Conservation (phyloP, 2,888 invertebrate genomes). For the Lithophane ornitopus region DNA sequence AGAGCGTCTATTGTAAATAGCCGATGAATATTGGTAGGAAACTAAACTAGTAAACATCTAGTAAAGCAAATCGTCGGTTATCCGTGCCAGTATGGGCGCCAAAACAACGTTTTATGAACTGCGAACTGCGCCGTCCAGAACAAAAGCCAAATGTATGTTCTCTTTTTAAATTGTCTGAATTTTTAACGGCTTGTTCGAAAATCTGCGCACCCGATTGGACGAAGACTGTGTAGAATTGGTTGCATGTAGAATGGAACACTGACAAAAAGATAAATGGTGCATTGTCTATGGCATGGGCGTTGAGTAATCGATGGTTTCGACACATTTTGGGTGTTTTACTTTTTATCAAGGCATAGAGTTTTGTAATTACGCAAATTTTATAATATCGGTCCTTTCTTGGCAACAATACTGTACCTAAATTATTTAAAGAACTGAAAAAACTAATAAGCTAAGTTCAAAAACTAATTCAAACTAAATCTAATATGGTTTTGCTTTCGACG, state of each 20-base stretch:
- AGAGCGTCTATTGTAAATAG: not conserved
- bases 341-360: not conserved
- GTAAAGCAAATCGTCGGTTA: constrained; percentile 33
- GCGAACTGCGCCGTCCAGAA: constrained; percentile 29
- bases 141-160: constrained; percentile 36
- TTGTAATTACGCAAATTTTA: not conserved
- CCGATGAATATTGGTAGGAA: constrained; percentile 10
- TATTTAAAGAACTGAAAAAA: not conserved
- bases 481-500: not conserved
- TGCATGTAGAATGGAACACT: not conserved
- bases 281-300: not conserved
- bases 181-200: constrained; percentile 12
- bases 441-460: not conserved
- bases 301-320: constrained; percentile 1
- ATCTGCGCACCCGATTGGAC: not conserved
- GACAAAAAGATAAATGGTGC: not conserved
- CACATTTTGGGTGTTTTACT: not conserved
- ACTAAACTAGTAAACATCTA: constrained; percentile 27
- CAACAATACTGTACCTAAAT: not conserved
- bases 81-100: constrained; percentile 7
- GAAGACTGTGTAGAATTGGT: constrained; percentile 4
- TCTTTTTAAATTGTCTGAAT: constrained; percentile 31
- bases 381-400: not conserved
- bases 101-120: constrained; percentile 47
- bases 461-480: not conserved